phyloP scores from a whole-genome alignment of 2,888 invertebrate species.

The Xestia c-nigrum region DNA sequence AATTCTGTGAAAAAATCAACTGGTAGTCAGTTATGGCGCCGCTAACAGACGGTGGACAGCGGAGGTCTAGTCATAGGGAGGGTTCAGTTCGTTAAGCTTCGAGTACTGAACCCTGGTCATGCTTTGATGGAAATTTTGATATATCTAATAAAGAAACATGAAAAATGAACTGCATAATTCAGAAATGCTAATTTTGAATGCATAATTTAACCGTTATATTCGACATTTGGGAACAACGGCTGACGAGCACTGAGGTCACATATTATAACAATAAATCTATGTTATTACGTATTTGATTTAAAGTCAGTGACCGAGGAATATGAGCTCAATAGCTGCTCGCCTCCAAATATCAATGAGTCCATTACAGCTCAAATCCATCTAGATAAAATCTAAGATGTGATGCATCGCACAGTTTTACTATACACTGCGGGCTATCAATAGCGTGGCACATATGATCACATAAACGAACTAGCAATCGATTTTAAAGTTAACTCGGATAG shows the following conservation, averaged over 20 bases:
- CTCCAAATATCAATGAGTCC: conserved; percentile 54
- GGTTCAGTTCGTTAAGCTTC: too few species aligned
- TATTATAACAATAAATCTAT: conserved; percentile 2
- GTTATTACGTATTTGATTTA: not conserved
- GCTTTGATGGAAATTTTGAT: not conserved
- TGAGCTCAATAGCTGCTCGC: conserved; percentile 21
- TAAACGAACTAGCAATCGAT: conserved; percentile 12
- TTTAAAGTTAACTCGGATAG: not conserved
- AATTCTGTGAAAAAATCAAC: too few species aligned
- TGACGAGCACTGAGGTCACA: not conserved
- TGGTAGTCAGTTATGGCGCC: too few species aligned
- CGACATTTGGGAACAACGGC: conserved; percentile 8
- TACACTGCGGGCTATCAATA: conserved; percentile 24
- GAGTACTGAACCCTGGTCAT: too few species aligned
- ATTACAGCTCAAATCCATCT: conserved; percentile 8
- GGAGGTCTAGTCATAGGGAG: too few species aligned
- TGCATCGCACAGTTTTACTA: not conserved
- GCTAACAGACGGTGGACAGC: too few species aligned
- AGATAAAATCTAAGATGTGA: conserved; percentile 2
- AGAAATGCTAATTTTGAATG: not conserved
- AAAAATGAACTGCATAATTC: not conserved
- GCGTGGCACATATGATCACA: too few species aligned
- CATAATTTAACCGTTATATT: not conserved
- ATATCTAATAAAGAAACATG: not conserved
- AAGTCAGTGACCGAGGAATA: conserved; percentile 46